These are phyloP conservation scores for Drosophila rellima DNA, from an alignment of 2,888 invertebrate species.

Conservation along the genomic window DNA sequence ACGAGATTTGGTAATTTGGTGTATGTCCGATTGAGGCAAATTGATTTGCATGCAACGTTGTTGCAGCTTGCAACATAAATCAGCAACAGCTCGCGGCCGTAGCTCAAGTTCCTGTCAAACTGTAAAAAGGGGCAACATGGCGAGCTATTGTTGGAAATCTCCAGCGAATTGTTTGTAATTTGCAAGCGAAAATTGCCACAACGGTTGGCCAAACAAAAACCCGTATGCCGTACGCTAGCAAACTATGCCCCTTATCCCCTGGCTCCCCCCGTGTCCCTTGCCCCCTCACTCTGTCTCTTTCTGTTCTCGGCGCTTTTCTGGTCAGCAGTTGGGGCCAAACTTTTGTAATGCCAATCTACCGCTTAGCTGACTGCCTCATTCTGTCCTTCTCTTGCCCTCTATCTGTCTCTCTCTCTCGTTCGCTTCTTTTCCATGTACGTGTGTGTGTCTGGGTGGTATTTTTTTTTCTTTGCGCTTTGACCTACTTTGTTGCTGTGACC, in stretches of 20 bases:
- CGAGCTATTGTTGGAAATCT: conserved; percentile 49
- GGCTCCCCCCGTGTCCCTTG: not conserved
- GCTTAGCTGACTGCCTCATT: conserved; percentile 53
- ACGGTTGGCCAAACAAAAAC: conserved; percentile 32
- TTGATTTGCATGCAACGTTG: conserved; percentile 23
- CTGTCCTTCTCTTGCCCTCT: conserved; percentile 2
- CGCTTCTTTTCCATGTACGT: conserved; percentile 10
- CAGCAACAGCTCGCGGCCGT: conserved; percentile 42
- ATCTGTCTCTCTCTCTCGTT: conserved; percentile 2
- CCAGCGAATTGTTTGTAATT: conserved; percentile 71
- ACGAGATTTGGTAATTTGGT: conserved; percentile 12
- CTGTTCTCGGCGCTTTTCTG: conserved; percentile 14
- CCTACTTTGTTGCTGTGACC: conserved; percentile 63
- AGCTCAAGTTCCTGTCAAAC: conserved; percentile 43
- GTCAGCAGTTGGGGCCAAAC: conserved; percentile 36
- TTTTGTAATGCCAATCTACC: conserved; percentile 75
- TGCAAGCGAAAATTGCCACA: conserved; percentile 60
- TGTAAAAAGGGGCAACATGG: conserved; percentile 44
- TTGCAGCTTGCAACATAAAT: conserved; percentile 48
- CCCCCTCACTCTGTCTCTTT: conserved; percentile 11
- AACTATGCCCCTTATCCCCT: conserved; percentile 4
- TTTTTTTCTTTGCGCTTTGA: conserved; percentile 62
- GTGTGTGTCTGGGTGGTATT: conserved; percentile 24
- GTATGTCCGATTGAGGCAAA: conserved; percentile 10
- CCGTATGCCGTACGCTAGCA: conserved; percentile 33